A percentile compares a stretch with the other conserved stretches of the same genome.
phyloP scores from a whole-genome alignment of 2,113 vertebrate species.

The Budorcas taxicolor region DNA sequence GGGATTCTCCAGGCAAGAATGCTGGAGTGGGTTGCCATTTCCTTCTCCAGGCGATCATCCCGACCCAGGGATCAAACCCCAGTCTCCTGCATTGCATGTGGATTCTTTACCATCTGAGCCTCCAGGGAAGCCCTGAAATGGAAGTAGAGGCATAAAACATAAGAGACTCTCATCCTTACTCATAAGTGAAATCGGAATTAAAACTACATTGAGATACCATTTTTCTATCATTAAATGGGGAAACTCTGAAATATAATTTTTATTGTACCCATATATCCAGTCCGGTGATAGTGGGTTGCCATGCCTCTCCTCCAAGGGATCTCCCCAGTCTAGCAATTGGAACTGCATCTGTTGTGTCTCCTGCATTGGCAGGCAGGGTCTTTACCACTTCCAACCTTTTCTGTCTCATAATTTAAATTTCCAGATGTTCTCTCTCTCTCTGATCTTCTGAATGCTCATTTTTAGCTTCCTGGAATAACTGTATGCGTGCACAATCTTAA shows the following conservation, averaged over 20 bases:
- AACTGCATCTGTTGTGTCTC: neutral
- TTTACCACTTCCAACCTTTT: neutral
- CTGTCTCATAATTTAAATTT: neutral
- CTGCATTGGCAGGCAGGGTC: neutral
- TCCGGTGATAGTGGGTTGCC: neutral
- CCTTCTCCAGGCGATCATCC: neutral
- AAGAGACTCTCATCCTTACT: neutral
- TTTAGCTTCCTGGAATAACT: constrained; percentile 30
- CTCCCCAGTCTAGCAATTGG: neutral
- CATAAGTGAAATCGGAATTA: neutral
- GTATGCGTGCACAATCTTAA: neutral
- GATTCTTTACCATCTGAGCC: neutral
- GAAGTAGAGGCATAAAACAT: neutral
- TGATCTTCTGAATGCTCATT: neutral
- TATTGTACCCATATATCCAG: neutral
- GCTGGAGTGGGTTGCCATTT: neutral
- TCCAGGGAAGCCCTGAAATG: neutral
- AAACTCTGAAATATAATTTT: neutral
- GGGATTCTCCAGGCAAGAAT: neutral
- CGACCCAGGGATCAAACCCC: neutral
- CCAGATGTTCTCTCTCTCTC: neutral
- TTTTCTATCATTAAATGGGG: neutral
- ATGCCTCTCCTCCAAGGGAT: neutral
- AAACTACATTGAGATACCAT: neutral
- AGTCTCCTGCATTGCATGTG: neutral